Conservation (phyloP, 1,140 invertebrate genomes). For the Orius insidiosus region DNA sequence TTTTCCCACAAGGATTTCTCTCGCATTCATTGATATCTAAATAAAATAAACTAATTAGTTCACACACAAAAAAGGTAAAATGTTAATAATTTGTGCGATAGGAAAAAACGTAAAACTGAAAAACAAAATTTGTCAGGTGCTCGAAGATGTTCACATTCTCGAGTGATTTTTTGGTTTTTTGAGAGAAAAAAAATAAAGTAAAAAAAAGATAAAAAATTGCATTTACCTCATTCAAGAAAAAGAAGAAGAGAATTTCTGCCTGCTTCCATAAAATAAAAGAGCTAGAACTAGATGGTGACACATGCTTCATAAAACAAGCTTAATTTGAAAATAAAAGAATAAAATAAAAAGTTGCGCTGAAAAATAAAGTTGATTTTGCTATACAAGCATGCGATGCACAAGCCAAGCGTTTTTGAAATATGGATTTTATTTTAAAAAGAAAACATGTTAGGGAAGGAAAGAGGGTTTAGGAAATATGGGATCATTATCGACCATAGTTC, state of each 20-base stretch:
- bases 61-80: background rate
- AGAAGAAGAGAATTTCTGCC: constrained; percentile 1
- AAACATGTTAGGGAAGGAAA: constrained; percentile 1
- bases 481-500: constrained; percentile 7
- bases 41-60: constrained; percentile 4
- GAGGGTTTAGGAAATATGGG: constrained; percentile 9
- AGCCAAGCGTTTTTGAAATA: constrained; percentile 10
- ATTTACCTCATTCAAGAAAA: constrained; percentile 7
- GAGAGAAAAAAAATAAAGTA: constrained; percentile 1
- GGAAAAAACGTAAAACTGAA: background rate
- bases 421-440: constrained; percentile 3
- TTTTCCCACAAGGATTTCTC: constrained; percentile 64
- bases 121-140: background rate
- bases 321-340: constrained; percentile 3
- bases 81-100: background rate
- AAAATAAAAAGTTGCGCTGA: constrained; percentile 8
- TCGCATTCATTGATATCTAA: constrained; percentile 79
- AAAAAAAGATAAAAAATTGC: constrained; percentile 7
- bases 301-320: no score
- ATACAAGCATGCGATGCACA: constrained; percentile 10
- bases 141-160: no score
- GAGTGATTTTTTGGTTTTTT: background rate
- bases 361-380: constrained; percentile 5
- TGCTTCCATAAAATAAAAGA: no score
- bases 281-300: no score